Base-by-base conservation (phyloP, 2,797 vertebrate genomes). In the Tokudaia muenninki region DNA sequence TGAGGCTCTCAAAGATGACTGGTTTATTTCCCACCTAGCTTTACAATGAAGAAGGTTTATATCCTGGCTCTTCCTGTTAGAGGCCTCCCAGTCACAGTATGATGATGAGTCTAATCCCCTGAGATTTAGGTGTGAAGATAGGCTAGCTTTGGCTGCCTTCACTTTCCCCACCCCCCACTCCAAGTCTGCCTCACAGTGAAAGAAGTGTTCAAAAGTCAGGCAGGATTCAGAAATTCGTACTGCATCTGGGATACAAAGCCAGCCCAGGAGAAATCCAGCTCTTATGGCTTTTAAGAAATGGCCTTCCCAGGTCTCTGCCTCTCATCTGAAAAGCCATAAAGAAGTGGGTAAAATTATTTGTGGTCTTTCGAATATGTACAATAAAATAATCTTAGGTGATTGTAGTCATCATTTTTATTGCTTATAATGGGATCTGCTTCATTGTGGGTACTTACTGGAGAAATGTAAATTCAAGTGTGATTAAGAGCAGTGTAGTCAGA, bases 121-220 rank as follows among this genome's bases (percentile, higher is more conserved):
- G 87, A 95, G 92, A 96, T 97, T 94, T 92, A 61, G 37, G 94
- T 92, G 92, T 96, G 97, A 97, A 97, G 93, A 92, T 77, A 96
- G 91, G 92, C 81, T 44, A 67, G 79, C 84, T 81, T 74, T 31
- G 87, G 80, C 83, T 70, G 77, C 55, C 72, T 87, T 86, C 2
- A 59, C 41, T 83, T 24, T 74, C 21, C 78, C 92, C 41, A 87
- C 37, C 13, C 41, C 44, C 63, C 21, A 70, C 44, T 52, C 31
- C 12, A 16, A 24, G 12, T 1, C 80, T 79, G 34, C 72, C 67
- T 67, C 11, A 82, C 44, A 47, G 84, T 0, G 7, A 95, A 88
- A 75, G 26, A 84, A 86, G 29, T 17, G 50, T 86, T 95, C 55
- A 67, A 29, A 31, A 88, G 77, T 77, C 67, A 92, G 65, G 72